A percentile compares a stretch with the other conserved stretches of the same genome.
Conservation (phyloP, 2,797 vertebrate species). For the Pteropus rufus region DNA sequence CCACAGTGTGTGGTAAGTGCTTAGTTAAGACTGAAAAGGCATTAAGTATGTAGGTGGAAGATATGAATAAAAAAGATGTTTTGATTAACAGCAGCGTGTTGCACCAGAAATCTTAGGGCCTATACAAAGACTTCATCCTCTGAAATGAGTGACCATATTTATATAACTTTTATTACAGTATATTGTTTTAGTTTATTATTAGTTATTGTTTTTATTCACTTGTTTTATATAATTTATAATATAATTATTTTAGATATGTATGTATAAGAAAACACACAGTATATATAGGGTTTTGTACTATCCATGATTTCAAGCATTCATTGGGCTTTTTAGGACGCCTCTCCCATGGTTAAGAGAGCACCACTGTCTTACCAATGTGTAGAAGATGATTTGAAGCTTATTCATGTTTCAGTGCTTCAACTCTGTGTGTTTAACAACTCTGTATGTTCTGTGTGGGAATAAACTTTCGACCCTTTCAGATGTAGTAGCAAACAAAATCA, state of each 20-base stretch:
- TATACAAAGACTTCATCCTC: too few relatives aligned
- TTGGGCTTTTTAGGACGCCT: too few relatives aligned
- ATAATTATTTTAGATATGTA: not conserved
- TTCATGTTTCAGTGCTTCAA: not conserved
- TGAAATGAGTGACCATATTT: not conserved
- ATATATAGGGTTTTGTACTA: not conserved
- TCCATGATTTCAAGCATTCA: not conserved
- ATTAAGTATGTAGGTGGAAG: not conserved
- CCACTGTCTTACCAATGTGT: not conserved
- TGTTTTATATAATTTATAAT: not conserved
- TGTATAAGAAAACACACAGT: not conserved
- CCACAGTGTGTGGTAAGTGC: not conserved
- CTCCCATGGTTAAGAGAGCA: not conserved
- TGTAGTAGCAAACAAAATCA: not conserved
- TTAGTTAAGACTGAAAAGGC: not conserved
- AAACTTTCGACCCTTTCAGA: not conserved
- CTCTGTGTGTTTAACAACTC: not conserved
- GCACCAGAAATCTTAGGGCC: not conserved
- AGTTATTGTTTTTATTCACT: not conserved
- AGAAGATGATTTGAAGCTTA: not conserved
- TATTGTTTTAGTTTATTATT: not conserved
- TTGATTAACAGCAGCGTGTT: not conserved
- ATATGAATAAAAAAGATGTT: not conserved
- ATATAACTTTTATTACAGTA: not conserved
- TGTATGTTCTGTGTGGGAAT: not conserved